Evolutionary conservation across 2,797 vertebrate genomes (phyloP), one percentile per base, ranked within the genome.

Genomic region (Argentina silus): DNA sequence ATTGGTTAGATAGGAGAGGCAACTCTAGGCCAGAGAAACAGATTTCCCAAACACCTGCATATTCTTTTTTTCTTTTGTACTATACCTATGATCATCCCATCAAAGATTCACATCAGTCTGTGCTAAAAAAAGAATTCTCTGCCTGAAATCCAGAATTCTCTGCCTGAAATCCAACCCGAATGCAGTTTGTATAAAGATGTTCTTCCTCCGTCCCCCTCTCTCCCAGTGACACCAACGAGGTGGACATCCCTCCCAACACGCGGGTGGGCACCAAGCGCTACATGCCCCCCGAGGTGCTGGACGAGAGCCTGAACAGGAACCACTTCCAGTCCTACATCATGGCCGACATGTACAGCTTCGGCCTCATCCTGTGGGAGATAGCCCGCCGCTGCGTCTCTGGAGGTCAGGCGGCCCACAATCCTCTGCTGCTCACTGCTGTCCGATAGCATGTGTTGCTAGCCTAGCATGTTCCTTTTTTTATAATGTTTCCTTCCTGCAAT

Each of bases 281-380:
- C 79, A 99, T 99, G 98, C 95, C 98, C 8, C 98, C 98, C 0
- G 98, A 99, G 81, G 97, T 99, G 68, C 74, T 99, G 92, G 97
- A 99, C 7, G 97, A 99, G 89, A 96, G 92, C 78, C 87, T 99
- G 82, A 98, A 98, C 71, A 93, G 95, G 67, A 96, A 92, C 75
- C 95, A 97, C 86, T 98, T 99, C 73, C 97, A 99, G 90, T 99
- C 97, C 0, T 99, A 97, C 78, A 98, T 99, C 88, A 98, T 97
- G 96, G 98, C 98, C 0, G 98, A 99, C 89, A 99, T 99, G 96
- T 99, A 99, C 83, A 99, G 97, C 77, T 98, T 98, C 69, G 97
- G 98, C 59, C 96, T 99, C 69, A 98, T 99, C 82, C 90, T 98
- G 19, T 99, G 98, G 98, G 98, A 99, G 90, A 93, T 99, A 73